These are phyloP conservation scores for Cataglyphis cursor DNA, from an alignment of 2,888 invertebrate species.

Conservation along the genomic window DNA sequence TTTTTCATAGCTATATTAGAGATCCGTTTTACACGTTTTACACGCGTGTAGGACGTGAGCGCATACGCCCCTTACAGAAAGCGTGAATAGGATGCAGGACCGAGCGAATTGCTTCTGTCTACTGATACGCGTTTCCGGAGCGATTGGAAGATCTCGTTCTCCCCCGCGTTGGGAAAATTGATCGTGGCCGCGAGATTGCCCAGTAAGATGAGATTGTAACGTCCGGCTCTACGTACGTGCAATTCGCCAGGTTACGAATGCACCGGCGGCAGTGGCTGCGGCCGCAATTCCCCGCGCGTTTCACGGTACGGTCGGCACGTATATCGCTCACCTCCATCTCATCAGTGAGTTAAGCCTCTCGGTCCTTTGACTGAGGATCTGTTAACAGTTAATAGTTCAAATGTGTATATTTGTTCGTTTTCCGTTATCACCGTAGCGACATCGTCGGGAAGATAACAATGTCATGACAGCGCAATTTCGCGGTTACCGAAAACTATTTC, in stretches of 20 bases:
- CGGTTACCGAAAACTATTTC: not conserved
- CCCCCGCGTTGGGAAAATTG: slow-evolving; percentile 63
- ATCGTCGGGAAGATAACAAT: slow-evolving; percentile 50
- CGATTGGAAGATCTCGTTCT: slow-evolving; percentile 54
- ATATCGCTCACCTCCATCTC: slow-evolving; percentile 56
- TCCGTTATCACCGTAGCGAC: not conserved
- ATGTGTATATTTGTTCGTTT: slow-evolving; percentile 61
- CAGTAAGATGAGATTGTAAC: slow-evolving; percentile 69
- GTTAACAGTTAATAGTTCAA: slow-evolving; percentile 73
- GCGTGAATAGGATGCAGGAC: slow-evolving; percentile 18
- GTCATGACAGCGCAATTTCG: slow-evolving; percentile 41
- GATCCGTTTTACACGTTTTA: not conserved
- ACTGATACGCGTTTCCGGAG: slow-evolving; percentile 51
- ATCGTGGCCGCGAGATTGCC: slow-evolving; percentile 68
- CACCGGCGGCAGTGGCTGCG: slow-evolving; percentile 40
- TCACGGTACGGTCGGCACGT: slow-evolving; percentile 66
- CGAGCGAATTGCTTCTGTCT: slow-evolving; percentile 42
- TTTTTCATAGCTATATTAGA: not conserved
- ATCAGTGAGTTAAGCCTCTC: slow-evolving; percentile 56
- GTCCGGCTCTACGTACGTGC: slow-evolving; percentile 47
- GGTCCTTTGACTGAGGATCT: slow-evolving; percentile 73
- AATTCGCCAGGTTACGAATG: slow-evolving; percentile 58
- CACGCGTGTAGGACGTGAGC: not conserved
- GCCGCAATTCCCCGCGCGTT: slow-evolving; percentile 70
- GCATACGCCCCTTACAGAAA: slow-evolving; percentile 6